These are phyloP conservation scores for Zingel zingel DNA, from an alignment of 2,113 vertebrate species.

Conservation along the genomic window DNA sequence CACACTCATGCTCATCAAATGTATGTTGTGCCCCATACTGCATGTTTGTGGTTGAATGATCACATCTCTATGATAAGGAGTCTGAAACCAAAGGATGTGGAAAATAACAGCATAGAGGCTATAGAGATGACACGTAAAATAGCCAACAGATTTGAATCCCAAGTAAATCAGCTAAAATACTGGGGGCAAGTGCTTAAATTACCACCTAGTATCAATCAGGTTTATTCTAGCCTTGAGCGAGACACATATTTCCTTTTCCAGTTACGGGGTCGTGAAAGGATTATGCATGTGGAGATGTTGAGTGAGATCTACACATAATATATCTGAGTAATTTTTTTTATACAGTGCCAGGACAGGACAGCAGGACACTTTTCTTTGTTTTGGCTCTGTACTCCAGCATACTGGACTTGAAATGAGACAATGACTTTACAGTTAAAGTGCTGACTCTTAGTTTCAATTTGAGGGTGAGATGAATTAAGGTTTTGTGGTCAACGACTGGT, in stretches of 20 bases:
- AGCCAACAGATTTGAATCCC: slow-evolving; percentile 11
- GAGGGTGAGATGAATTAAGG: background rate
- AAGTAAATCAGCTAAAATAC: slow-evolving; percentile 6
- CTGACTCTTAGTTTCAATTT: slow-evolving; percentile 22
- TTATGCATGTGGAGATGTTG: background rate
- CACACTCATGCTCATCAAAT: background rate
- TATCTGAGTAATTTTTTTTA: background rate
- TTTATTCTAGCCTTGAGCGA: slow-evolving; percentile 32
- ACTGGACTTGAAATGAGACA: background rate
- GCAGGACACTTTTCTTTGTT: slow-evolving; percentile 12
- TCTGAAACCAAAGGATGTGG: background rate
- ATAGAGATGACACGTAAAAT: slow-evolving; percentile 7
- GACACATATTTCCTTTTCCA: background rate
- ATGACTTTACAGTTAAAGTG: slow-evolving; percentile 3
- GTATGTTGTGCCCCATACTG: background rate
- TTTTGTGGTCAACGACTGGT: background rate
- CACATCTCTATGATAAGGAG: slow-evolving; percentile 5
- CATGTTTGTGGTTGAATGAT: slow-evolving; percentile 3
- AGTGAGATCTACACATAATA: background rate
- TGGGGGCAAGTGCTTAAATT: slow-evolving; percentile 2
- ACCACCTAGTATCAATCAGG: background rate
- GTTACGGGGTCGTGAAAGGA: background rate
- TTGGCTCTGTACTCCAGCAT: background rate
- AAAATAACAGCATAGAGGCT: slow-evolving; percentile 6
- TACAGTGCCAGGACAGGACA: background rate